Evolutionary conservation across 2,113 vertebrate species (phyloP).

Genomic region (Pholis gunnellus): DNA sequence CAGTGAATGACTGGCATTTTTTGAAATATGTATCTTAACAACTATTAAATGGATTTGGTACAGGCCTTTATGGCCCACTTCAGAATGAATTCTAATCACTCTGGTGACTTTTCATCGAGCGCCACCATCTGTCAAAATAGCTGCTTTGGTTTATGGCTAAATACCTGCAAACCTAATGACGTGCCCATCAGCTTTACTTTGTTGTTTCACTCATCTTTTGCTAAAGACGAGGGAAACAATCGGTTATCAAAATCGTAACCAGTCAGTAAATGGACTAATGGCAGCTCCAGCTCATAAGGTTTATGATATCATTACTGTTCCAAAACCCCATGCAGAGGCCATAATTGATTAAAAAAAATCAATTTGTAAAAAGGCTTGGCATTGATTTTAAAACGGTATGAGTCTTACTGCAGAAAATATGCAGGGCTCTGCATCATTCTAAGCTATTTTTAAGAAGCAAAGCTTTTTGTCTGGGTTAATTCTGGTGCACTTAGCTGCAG

Average conservation of each 20-base stretch:
- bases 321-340: background rate
- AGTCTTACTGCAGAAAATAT: background rate
- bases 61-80: background rate
- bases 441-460: conserved; percentile 5
- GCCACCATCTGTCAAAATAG: background rate
- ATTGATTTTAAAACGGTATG: background rate
- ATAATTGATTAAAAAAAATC: background rate
- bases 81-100: background rate
- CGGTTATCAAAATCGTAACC: background rate
- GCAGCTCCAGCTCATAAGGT: background rate
- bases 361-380: conserved; percentile 3
- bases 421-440: background rate
- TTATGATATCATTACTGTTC: background rate
- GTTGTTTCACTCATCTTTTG: background rate
- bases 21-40: background rate
- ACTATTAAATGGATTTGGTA: background rate
- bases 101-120: background rate
- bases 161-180: background rate
- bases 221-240: background rate
- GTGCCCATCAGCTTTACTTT: background rate
- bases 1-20: background rate
- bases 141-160: background rate
- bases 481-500: background rate
- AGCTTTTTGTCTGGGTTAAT: background rate
- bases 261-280: background rate